Evolutionary conservation across 2,888 invertebrate species (phyloP), one percentile per base, ranked within the genome.

Genomic region (Leistus spinibarbis): DNA sequence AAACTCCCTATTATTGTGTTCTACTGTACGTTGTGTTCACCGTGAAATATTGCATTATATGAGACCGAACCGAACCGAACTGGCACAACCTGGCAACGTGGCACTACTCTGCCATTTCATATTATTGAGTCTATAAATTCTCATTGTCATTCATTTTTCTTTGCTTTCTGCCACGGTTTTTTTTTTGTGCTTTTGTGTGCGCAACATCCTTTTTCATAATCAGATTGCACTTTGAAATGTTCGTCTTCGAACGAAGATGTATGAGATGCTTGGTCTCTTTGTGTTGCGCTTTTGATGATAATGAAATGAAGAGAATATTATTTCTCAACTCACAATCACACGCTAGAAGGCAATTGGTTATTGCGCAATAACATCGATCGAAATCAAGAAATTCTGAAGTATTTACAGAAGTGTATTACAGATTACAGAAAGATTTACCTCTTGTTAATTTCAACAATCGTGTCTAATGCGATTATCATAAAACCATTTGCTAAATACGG

Each of bases 1-100:
- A 83, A 83, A 79, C 80, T 75, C 27, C 69, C 75, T 75, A 75
- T 75, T 75, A 75, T 75, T 75, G 75, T 75, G 75, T 75, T 67
- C 66, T 54, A 56, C 65, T 64, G 62, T 73, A 73, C 60, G 73
- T 62, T 66, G 17, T 54, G 64, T n/a, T n/a, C 57, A n/a, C 40
- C 17, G 73, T 73, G 73, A 73, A 73, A 67, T 73, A 73, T 73
- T 60, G 66, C 73, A 60, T 54, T 62, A 62, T 57, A 27, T 20
- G 9, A 22, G 27, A 53, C 5, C 16, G n/a, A 22, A n/a, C n/a
- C 20, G 63, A 20, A 23, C 16, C 54, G 20, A 17, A 22, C n/a
- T 53, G 16, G 16, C 20, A 24, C n/a, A 24, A 22, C 24, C n/a
- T 1, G 65, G 2, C n/a, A 2, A 54, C 20, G 71, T 27, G 24